Evolutionary conservation across 2,797 vertebrate species (phyloP), one percentile per base, ranked within the genome.

Genomic region (Spinibarbus caldwelli): DNA sequence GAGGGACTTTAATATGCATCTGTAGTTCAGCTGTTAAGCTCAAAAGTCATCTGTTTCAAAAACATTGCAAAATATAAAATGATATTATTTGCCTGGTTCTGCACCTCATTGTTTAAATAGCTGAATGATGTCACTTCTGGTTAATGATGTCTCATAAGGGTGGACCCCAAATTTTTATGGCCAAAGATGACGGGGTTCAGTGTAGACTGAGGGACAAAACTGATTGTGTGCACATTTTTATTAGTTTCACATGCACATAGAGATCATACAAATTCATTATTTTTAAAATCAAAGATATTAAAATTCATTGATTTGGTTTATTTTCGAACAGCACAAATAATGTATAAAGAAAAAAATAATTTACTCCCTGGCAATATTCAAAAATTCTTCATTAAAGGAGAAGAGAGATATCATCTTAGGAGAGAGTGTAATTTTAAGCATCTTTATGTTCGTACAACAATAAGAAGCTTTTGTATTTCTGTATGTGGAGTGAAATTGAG

Each of bases 51-150:
- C 11, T 12, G 11, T 15, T 38, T 17, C 5, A 26, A 29, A 78
- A 59, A 78, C n/a, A 59, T 41, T 3, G 34, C 23, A 26, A 26
- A 59, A 78, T 26, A 41, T 41, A 8, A n/a, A 75, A n/a, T n/a
- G 11, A 41, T 77, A n/a, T n/a, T 15, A 54, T 36, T 54, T 36
- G 31, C 21, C 21, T 54, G 31, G 23, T 54, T n/a, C 12, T 36
- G 47, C 21, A 77, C 23, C 34, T 76, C 73, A 54, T n/a, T 36
- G 73, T 59, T 77, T 41, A 17, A 57, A 57, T 14, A 59, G 54
- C 75, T 41, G 75, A 78, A 78, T 78, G 75, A 59, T 59, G 36
- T 59, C 52, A 78, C 36, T 41, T 78, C 23, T 59, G 52, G 52
- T 59, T 26, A 59, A 41, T 14, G 23, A 5, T 5, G 14, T 59